Evolutionary conservation across 2,888 invertebrate species (phyloP).

Genomic region (Cerceris ruficornis): DNA sequence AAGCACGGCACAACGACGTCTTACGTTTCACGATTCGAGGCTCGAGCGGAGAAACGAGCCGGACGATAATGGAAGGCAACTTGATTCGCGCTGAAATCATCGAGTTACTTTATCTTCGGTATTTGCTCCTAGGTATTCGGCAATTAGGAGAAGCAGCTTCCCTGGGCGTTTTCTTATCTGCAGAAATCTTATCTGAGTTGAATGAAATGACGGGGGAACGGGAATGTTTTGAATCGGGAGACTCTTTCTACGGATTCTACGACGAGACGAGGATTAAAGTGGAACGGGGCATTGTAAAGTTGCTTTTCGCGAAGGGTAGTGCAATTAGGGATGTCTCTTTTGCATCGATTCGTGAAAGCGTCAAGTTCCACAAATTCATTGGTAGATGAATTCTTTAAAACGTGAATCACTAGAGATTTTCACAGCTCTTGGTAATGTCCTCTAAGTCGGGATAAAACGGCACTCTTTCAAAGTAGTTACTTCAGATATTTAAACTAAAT

Average conservation of each 20-base stretch:
- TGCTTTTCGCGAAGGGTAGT: neutral
- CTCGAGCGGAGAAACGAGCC: slow-evolving; percentile 14
- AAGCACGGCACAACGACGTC: neutral
- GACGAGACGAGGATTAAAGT: slow-evolving; percentile 19
- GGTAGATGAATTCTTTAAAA: too few species aligned
- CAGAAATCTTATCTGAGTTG: slow-evolving; percentile 25
- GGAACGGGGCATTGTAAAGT: slow-evolving; percentile 12
- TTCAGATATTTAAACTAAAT: too few species aligned
- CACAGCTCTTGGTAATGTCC: too few species aligned
- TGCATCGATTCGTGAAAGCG: neutral
- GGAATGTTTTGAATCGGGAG: slow-evolving; percentile 13
- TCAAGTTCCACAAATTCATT: too few species aligned
- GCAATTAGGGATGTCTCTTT: neutral
- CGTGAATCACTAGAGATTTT: too few species aligned
- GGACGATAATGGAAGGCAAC: slow-evolving; percentile 13
- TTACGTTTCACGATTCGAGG: neutral
- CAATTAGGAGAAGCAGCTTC: slow-evolving; percentile 41
- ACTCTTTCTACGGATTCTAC: slow-evolving; percentile 9
- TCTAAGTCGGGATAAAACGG: too few species aligned
- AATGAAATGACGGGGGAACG: slow-evolving; percentile 12
- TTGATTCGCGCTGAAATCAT: slow-evolving; percentile 26
- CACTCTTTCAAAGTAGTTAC: too few species aligned
- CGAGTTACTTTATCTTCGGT: slow-evolving; percentile 25
- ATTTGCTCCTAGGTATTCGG: slow-evolving; percentile 26
- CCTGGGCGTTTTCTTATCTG: slow-evolving; percentile 24